Base-by-base conservation (phyloP, 1,140 invertebrate species). In the Bradynema listronoti region DNA sequence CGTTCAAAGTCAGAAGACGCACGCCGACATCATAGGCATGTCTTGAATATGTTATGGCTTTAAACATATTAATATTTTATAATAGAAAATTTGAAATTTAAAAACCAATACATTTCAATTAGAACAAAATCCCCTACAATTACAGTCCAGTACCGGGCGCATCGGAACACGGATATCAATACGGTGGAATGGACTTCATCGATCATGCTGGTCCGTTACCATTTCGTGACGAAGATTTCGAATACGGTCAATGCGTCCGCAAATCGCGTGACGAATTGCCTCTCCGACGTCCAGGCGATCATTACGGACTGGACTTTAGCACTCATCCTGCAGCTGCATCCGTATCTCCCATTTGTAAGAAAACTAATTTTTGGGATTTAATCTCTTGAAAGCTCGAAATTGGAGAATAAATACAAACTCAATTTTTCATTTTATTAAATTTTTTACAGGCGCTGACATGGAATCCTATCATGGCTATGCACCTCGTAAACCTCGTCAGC, bases 131-230 rank as follows among this genome's bases (percentile, higher is more conserved):
- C n/a, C n/a, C n/a, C n/a, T 11, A 39, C 11, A 47, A 24, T 66
- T 56, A 2, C 11, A 72, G 68, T 42, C 57, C 65, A 30, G 61
- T 55, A 25, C 60, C 59, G 2, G 69, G 69, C 22, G 69, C 66
- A 4, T 59, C 66, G 5, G 61, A 61, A 51, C 54, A 59, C 33
- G 75, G 73, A 27, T 75, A 75, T 49, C 51, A 65, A 39, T 76
- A 69, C 43, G 73, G 73, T 47, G 73, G 73, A 55, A 73, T 78
- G 63, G 73, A 75, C 49, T 75, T 61, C 49, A 66, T 75, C 34
- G 54, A 69, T 50, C 65, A 68, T 39, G 24, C 16, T 2, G 30
- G 41, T 34, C 54, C 36, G 14, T 45, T n/a, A 53, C 56, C 29
- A 16, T 33, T 30, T 27, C 47, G 53, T 33, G 42, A 51, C 9